A percentile compares a stretch with the other conserved stretches of the same genome.
Evolutionary conservation across 2,888 invertebrate species (phyloP).

Genomic region (Ethmia dodecea): DNA sequence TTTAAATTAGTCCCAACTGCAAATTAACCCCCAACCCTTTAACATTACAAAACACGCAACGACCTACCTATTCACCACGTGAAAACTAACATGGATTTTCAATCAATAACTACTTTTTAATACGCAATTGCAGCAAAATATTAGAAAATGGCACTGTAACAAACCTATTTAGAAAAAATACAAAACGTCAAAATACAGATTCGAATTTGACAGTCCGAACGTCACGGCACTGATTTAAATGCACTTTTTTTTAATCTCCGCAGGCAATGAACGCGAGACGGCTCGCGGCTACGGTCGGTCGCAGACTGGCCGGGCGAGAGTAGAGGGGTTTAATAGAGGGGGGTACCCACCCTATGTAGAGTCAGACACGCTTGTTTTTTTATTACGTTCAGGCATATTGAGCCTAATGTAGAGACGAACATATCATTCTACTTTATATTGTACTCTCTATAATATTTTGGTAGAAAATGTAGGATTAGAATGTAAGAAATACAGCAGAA

Average conservation of each 20-base stretch:
- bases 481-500: too few species aligned
- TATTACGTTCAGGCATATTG: conserved; percentile 12
- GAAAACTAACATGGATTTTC: not conserved
- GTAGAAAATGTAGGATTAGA: too few species aligned
- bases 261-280: conserved; percentile 4
- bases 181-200: not conserved
- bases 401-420: too few species aligned
- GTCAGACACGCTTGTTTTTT: conserved; percentile 6
- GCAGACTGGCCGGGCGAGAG: conserved; percentile 9
- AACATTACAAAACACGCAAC: conserved; percentile 1
- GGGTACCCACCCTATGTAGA: conserved; percentile 2
- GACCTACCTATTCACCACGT: not conserved
- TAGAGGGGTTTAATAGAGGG: conserved; percentile 4
- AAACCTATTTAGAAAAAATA: conserved; percentile 3
- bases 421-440: not conserved
- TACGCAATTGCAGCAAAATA: not conserved
- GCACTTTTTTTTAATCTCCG: conserved; percentile 3
- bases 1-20: too few species aligned
- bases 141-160: not conserved
- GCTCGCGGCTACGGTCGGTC: conserved; percentile 3
- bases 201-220: not conserved
- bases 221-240: conserved; percentile 2
- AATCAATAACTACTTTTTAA: not conserved
- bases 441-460: too few species aligned
- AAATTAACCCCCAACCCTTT: not conserved